phyloP scores from a whole-genome alignment of 2,113 vertebrate species.

The Hydrolagus affinis region DNA sequence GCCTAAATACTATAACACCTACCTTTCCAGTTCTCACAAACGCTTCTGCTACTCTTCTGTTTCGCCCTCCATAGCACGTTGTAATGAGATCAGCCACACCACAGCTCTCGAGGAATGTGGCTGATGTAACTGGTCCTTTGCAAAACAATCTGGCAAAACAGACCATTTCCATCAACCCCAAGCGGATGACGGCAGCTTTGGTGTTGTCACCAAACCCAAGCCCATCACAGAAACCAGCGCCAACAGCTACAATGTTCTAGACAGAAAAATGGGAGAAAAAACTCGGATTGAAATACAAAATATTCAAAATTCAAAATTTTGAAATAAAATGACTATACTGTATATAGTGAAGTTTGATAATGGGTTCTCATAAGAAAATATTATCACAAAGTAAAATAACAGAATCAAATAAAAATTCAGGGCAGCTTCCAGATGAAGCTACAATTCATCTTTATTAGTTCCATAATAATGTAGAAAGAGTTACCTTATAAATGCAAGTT shows the following conservation, averaged over 20 bases:
- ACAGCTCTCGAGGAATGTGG: constrained; percentile 78
- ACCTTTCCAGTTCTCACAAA: constrained; percentile 69
- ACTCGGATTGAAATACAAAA: not conserved
- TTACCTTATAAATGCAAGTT: too few relatives aligned
- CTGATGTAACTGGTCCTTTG: constrained; percentile 48
- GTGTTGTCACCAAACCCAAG: constrained; percentile 71
- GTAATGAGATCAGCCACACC: constrained; percentile 77
- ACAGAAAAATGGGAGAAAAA: not conserved
- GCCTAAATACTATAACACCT: constrained; percentile 29
- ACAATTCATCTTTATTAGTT: too few relatives aligned
- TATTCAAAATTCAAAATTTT: too few relatives aligned
- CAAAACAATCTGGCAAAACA: constrained; percentile 73
- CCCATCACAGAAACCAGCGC: constrained; percentile 75
- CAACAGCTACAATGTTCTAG: constrained; percentile 75
- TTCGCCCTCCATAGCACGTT: constrained; percentile 76
- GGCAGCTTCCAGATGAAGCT: not conserved
- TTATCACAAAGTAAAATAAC: not conserved
- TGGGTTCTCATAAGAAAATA: not conserved
- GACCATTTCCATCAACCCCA: constrained; percentile 85
- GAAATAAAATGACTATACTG: not conserved
- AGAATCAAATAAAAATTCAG: not conserved
- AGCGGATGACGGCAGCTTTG: constrained; percentile 73
- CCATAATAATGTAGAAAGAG: too few relatives aligned
- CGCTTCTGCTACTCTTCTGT: constrained; percentile 72
- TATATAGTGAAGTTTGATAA: not conserved